Conservation (phyloP, 1,140 invertebrate species). For the Acromyrmex charruanus region DNA sequence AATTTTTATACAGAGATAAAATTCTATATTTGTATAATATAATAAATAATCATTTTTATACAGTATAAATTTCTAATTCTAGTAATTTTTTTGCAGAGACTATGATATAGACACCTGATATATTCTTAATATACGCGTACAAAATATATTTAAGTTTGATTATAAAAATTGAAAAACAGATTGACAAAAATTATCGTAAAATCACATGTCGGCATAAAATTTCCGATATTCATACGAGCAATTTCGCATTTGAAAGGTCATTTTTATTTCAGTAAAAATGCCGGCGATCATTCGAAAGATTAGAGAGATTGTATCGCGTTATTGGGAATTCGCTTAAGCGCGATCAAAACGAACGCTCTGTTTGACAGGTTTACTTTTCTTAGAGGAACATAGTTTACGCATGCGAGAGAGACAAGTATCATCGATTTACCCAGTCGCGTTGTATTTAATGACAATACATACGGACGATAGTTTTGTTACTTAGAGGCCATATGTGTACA, state of each 20-base stretch:
- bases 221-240: background rate
- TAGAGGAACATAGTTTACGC: conserved; percentile 29
- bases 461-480: conserved; percentile 21
- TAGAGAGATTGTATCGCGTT: background rate
- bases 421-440: conserved; percentile 47
- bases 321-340: background rate
- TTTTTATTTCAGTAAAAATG: too few species aligned
- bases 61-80: too few species aligned
- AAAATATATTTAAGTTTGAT: too few species aligned
- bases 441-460: conserved; percentile 38
- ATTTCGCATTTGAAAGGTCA: background rate
- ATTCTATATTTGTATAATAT: too few species aligned
- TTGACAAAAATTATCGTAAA: too few species aligned
- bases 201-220: too few species aligned
- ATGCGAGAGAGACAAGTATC: conserved; percentile 28
- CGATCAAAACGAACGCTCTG: background rate
- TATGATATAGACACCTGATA: too few species aligned
- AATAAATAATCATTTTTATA: too few species aligned
- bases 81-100: too few species aligned
- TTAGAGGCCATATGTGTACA: background rate
- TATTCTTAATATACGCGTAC: too few species aligned
- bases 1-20: too few species aligned
- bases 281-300: background rate
- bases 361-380: background rate
- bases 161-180: too few species aligned